Conservation (phyloP, 2,797 vertebrate genomes). For the Gambusia yucatana region DNA sequence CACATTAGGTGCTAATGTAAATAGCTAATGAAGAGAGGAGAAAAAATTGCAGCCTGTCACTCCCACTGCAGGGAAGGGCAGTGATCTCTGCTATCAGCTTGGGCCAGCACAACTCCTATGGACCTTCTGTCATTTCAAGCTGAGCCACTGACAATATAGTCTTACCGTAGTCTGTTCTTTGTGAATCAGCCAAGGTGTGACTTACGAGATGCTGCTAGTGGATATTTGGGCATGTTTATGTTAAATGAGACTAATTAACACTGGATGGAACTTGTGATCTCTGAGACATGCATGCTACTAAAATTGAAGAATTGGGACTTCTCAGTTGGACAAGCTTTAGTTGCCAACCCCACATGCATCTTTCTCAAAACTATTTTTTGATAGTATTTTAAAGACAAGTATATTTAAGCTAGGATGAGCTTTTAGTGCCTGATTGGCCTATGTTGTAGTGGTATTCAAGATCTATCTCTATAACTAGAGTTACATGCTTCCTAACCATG, state of each 20-base stretch:
- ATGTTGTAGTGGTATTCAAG: neutral
- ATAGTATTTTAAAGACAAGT: neutral
- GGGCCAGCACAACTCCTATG: conserved; percentile 64
- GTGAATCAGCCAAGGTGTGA: conserved; percentile 54
- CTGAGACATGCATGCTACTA: conserved; percentile 56
- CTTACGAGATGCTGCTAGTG: conserved; percentile 49
- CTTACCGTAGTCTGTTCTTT: conserved; percentile 46
- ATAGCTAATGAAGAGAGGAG: conserved; percentile 76
- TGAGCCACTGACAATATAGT: conserved; percentile 61
- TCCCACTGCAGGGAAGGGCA: conserved; percentile 61
- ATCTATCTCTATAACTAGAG: neutral
- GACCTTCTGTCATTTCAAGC: conserved; percentile 64
- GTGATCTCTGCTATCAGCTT: conserved; percentile 76
- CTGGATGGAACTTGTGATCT: conserved; percentile 60
- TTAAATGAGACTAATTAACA: conserved; percentile 61
- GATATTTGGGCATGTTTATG: conserved; percentile 47
- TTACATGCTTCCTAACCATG: neutral
- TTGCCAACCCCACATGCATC: conserved; percentile 76
- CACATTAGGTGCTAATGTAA: conserved; percentile 78
- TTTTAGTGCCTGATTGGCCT: neutral
- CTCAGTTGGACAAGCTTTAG: conserved; percentile 76
- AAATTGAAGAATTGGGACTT: conserved; percentile 57
- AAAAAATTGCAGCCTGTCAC: conserved; percentile 61
- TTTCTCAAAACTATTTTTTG: conserved; percentile 49
- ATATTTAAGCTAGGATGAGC: neutral